phyloP scores from a whole-genome alignment of 2,113 vertebrate genomes.

The Lynx canadensis region DNA sequence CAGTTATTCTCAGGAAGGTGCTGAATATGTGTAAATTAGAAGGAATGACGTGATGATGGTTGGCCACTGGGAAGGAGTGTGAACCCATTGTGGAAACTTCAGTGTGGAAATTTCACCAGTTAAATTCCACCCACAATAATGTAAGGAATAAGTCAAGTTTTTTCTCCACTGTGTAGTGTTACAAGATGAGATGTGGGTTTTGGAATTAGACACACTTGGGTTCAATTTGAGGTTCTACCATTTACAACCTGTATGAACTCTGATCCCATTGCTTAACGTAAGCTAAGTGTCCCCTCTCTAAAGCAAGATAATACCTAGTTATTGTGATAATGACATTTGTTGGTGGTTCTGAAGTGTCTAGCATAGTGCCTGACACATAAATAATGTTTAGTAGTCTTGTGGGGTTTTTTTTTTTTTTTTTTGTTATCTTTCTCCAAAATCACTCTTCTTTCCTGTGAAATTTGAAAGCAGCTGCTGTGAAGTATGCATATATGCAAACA shows the following conservation, averaged over 20 bases:
- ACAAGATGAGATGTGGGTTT: background rate
- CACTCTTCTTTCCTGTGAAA: background rate
- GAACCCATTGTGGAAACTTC: background rate
- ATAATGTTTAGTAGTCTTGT: background rate
- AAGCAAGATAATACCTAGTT: background rate
- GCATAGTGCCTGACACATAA: background rate
- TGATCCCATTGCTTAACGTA: background rate
- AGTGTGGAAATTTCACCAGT: background rate
- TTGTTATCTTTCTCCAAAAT: background rate
- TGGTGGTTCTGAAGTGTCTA: background rate
- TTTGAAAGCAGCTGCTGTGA: background rate
- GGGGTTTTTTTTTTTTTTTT: background rate
- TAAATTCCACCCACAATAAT: background rate
- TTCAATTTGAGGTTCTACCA: background rate
- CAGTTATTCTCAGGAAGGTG: background rate
- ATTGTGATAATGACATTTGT: background rate
- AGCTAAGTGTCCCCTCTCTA: background rate
- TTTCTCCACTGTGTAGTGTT: background rate
- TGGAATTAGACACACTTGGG: background rate
- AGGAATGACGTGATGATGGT: background rate
- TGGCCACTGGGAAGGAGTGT: background rate
- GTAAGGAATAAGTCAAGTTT: background rate
- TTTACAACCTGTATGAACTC: background rate
- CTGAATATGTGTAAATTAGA: background rate
- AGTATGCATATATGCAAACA: background rate